phyloP scores from a whole-genome alignment of 2,888 invertebrate genomes.

The Tetropium fuscum region DNA sequence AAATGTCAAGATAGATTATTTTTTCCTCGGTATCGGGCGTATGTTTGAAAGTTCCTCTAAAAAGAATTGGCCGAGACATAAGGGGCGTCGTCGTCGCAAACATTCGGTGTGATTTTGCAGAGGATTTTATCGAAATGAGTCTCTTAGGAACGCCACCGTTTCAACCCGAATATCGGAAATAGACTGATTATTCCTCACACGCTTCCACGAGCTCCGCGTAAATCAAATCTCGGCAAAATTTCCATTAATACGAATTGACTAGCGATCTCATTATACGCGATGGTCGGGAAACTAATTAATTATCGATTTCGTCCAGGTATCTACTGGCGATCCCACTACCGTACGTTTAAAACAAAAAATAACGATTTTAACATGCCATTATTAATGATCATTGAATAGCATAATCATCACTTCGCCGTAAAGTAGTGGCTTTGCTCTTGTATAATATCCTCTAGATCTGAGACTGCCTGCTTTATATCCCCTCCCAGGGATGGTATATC shows the following conservation, averaged over 20 bases:
- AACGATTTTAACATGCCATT: no score
- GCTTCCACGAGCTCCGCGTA: constrained; percentile 48
- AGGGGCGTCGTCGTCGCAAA: background rate
- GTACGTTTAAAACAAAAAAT: no score
- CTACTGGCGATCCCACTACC: no score
- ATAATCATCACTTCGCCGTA: no score
- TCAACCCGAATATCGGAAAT: constrained; percentile 47
- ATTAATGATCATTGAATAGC: no score
- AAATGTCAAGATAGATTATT: background rate
- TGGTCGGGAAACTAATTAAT: background rate
- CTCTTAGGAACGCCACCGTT: constrained; percentile 24
- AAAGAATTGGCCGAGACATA: background rate
- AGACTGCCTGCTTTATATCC: no score
- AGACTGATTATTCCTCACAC: constrained; percentile 51
- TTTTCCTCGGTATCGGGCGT: background rate
- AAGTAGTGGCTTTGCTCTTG: no score
- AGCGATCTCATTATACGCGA: constrained; percentile 14
- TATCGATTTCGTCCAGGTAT: constrained; percentile 8
- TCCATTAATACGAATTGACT: constrained; percentile 37
- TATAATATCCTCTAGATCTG: no score
- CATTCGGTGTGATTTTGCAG: constrained; percentile 5
- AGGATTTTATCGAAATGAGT: constrained; percentile 16
- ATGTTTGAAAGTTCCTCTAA: background rate
- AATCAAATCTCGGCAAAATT: constrained; percentile 50
- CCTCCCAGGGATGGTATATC: no score